Percentiles rank a stretch among this genome's conserved stretches.
Evolutionary conservation across 2,888 invertebrate genomes (phyloP).

Genomic region (Chouioia cunea): DNA sequence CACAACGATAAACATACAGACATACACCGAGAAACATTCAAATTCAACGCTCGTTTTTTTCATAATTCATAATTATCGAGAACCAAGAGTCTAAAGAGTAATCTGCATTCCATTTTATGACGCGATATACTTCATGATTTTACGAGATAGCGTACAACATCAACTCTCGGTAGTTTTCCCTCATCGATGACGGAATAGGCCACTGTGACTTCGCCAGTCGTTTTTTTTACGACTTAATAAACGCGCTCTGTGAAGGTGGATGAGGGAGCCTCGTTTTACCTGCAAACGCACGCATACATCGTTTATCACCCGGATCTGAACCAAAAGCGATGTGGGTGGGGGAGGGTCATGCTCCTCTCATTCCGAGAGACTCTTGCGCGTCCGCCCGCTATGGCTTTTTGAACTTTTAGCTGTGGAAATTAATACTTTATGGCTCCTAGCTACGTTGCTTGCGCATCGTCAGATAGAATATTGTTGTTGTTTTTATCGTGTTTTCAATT

Average conservation of each 20-base stretch:
- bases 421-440: conserved; percentile 19
- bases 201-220: background rate
- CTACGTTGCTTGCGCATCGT: too few relatives aligned
- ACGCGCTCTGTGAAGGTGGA: conserved; percentile 24
- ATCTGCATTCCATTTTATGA: conserved; percentile 21
- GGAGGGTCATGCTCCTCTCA: background rate
- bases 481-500: too few relatives aligned
- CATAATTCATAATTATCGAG: conserved; percentile 36
- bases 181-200: conserved; percentile 17
- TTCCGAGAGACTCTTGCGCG: background rate
- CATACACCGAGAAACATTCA: conserved; percentile 14
- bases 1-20: background rate
- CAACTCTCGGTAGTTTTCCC: conserved; percentile 19
- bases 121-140: conserved; percentile 35
- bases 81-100: too few relatives aligned
- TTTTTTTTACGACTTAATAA: conserved; percentile 41
- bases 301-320: conserved; percentile 26
- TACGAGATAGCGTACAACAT: conserved; percentile 2
- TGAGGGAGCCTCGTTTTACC: conserved; percentile 13
- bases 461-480: too few relatives aligned
- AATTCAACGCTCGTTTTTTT: conserved; percentile 32
- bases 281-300: conserved; percentile 7
- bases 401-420: conserved; percentile 23
- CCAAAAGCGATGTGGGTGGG: background rate
- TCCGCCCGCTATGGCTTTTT: conserved; percentile 21